Conservation (phyloP, 1,140 invertebrate species). For the Drepana arcuata region DNA sequence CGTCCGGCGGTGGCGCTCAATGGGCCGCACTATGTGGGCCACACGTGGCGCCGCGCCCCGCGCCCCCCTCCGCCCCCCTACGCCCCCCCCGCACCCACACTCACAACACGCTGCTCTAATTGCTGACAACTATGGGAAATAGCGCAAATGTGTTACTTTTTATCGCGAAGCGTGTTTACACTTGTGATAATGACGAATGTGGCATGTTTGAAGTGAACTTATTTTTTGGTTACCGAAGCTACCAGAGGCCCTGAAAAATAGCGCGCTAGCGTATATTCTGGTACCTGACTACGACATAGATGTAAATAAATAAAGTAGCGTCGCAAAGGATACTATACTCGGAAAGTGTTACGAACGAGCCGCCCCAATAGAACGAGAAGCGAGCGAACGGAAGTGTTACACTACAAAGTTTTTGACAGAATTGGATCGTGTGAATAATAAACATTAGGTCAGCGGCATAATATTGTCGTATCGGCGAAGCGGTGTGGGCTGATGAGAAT, state of each 20-base stretch:
- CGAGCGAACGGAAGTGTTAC: constrained; percentile 14
- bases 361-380: constrained; percentile 16
- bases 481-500: constrained; percentile 9
- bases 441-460: constrained; percentile 21
- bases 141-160: constrained; percentile 54
- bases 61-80: constrained; percentile 9
- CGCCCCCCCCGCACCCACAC: constrained; percentile 19
- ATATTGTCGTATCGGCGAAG: constrained; percentile 11
- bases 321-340: constrained; percentile 5
- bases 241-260: constrained; percentile 4
- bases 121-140: constrained; percentile 65
- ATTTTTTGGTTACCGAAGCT: constrained; percentile 20
- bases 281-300: too few relatives aligned
- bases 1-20: constrained; percentile 45
- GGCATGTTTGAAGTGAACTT: constrained; percentile 9
- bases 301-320: constrained; percentile 16
- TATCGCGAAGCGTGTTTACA: constrained; percentile 44
- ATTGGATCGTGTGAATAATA: constrained; percentile 34
- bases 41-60: constrained; percentile 48
- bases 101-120: constrained; percentile 51
- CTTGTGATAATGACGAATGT: constrained; percentile 41
- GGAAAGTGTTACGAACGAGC: constrained; percentile 13
- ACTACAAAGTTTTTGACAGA: constrained; percentile 22
- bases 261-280: too few relatives aligned
- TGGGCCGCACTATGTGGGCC: constrained; percentile 60